phyloP scores from a whole-genome alignment of 23 tunicate genomes.

The Ciona savignyi region DNA sequence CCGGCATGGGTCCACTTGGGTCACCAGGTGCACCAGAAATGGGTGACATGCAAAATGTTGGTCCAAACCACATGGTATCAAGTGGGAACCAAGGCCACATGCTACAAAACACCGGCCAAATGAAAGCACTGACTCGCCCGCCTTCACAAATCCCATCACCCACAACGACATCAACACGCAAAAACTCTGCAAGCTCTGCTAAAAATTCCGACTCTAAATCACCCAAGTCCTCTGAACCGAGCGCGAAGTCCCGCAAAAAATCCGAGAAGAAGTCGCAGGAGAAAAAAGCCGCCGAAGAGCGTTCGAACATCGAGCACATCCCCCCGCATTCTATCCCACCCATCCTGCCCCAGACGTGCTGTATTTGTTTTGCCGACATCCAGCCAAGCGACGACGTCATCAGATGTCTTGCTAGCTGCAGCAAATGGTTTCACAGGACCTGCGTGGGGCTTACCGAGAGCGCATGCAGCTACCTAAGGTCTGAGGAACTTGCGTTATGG shows the following conservation, averaged over 20 bases:
- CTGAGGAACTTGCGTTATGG: conserved; percentile 87
- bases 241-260: conserved; percentile 40
- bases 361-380: conserved; percentile 34
- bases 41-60: conserved; percentile 26
- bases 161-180: conserved; percentile 19
- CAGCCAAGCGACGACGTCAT: conserved; percentile 42
- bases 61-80: conserved; percentile 35
- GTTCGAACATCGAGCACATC: conserved; percentile 3
- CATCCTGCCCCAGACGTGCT: conserved; percentile 44
- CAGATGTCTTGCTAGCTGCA: conserved; percentile 84
- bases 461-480: conserved; percentile 44
- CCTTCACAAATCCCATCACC: conserved; percentile 38
- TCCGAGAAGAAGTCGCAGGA: conserved; percentile 51
- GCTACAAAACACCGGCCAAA: conserved; percentile 54
- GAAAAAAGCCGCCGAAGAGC: not conserved
- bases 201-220: conserved; percentile 8
- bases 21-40: conserved; percentile 37
- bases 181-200: not conserved
- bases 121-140: conserved; percentile 59
- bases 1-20: conserved; percentile 43
- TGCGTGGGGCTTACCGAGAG: conserved; percentile 73
- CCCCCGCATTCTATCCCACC: conserved; percentile 66
- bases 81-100: conserved; percentile 72
- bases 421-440: conserved; percentile 63
- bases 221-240: not conserved